A percentile compares a stretch with the other conserved stretches of the same genome.
Evolutionary conservation across 1,140 invertebrate species (phyloP).

Genomic region (Microplitis mediator): DNA sequence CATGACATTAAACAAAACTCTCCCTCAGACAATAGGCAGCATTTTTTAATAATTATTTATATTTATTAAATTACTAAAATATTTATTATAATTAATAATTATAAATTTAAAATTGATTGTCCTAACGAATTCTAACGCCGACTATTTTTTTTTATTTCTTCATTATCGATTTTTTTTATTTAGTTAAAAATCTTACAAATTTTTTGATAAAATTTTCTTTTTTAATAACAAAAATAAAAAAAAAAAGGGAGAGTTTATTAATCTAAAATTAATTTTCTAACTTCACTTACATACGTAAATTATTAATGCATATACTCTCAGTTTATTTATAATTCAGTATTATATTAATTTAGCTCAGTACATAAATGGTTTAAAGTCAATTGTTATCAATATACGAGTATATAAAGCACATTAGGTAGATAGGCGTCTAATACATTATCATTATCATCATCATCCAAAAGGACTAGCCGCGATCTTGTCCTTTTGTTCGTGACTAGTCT

Average conservation of each 20-base stretch:
- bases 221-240: neutral
- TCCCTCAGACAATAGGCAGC: conserved; percentile 15
- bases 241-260: neutral
- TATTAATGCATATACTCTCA: neutral
- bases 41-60: neutral
- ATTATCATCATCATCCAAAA: conserved; percentile 32
- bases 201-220: no score
- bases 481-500: conserved; percentile 28
- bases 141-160: neutral
- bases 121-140: conserved; percentile 32
- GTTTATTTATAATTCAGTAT: neutral
- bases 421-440: conserved; percentile 22
- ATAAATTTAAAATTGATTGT: conserved; percentile 35
- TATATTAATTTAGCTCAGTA: neutral
- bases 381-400: neutral
- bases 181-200: no score
- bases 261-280: neutral
- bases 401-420: conserved; percentile 29
- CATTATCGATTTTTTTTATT: neutral
- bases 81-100: conserved; percentile 13
- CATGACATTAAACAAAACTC: conserved; percentile 22
- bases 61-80: conserved; percentile 11
- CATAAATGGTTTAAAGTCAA: neutral
- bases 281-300: neutral
- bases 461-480: conserved; percentile 38